Percentiles rank a stretch among this genome's conserved stretches.
phyloP scores from a whole-genome alignment of 2,888 invertebrate genomes.

The Chalcis sispes region DNA sequence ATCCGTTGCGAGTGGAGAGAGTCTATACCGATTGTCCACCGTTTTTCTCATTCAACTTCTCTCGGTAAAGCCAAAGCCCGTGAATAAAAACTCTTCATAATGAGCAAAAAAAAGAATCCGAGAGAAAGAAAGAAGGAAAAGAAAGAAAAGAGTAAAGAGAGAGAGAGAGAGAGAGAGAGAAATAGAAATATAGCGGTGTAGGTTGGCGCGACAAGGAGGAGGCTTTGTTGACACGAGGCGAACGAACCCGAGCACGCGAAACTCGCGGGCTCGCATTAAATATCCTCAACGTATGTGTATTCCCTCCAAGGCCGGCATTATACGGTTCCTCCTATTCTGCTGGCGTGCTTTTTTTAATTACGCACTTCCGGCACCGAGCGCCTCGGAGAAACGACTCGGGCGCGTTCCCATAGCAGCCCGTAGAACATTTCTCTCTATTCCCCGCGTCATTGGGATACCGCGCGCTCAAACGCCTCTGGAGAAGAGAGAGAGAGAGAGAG shows the following conservation, averaged over 20 bases:
- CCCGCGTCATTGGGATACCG: too few relatives aligned
- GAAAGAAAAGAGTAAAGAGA: neutral
- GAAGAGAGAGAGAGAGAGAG: neutral
- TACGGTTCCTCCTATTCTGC: constrained; percentile 16
- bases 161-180: neutral
- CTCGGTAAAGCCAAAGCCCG: neutral
- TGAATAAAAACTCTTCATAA: neutral
- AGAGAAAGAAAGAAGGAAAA: neutral
- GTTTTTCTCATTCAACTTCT: neutral
- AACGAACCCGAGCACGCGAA: constrained; percentile 60
- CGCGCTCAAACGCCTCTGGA: too few relatives aligned
- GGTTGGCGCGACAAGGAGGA: constrained; percentile 9
- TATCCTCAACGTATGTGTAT: constrained; percentile 1
- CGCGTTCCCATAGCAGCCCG: constrained; percentile 61
- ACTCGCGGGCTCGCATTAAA: constrained; percentile 62
- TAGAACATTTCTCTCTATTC: too few relatives aligned
- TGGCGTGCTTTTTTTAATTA: constrained; percentile 71
- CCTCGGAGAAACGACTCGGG: constrained; percentile 39
- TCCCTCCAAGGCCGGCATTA: constrained; percentile 33
- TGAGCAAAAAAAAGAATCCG: too few relatives aligned
- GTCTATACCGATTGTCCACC: neutral
- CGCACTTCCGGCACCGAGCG: constrained; percentile 66
- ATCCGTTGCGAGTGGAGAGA: too few relatives aligned
- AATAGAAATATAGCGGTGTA: too few relatives aligned
- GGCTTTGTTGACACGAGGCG: constrained; percentile 56